Evolutionary conservation across 2,888 invertebrate species (phyloP), one percentile per base, ranked within the genome.

Genomic region (Mythimna loreyi): DNA sequence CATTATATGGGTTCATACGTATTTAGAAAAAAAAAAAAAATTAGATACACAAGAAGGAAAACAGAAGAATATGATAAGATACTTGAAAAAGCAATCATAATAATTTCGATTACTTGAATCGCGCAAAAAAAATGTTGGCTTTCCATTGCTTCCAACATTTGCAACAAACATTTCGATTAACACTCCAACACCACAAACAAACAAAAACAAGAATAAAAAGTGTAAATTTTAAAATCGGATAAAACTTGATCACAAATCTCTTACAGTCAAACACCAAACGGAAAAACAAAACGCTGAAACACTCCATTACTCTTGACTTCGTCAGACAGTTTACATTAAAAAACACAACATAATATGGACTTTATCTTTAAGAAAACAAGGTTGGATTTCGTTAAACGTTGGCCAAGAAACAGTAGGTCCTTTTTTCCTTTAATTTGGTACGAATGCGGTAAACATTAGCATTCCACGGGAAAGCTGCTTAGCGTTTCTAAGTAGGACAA

Each of bases 381-480:
- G 85, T 73, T 49, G 8, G 59, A 13, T 72, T 65, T 85, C 23
- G 28, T 45, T 13, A 13, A 19, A 28, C 21, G n/a, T 4, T 28
- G 0, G 21, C 2, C 13, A 5, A 13, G 9, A 61, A 72, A 64
- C 50, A 64, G 61, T 75, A 75, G 1, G 73, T 68, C 68, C 68
- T 81, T 85, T 84, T 87, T 87, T 85, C 78, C 85, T 91, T 90
- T 81, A 90, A 91, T 92, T 92, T 89, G 81, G 85, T 40, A 84
- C 76, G 80, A 84, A 74, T 80, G 85, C 76, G 85, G 86, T 83
- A 82, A 82, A 90, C 90, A 93, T 94, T 93, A 92, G 90, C 90
- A 92, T 91, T 85, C 87, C 79, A 79, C 80, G 86, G 85, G 85
- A 90, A 94, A 92, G 92, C 94, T 89, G 88, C 90, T 92, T 92